Percentiles rank a stretch among this genome's conserved stretches.
Conservation (phyloP, 2,113 vertebrate species). For the Oryzias melastigma region DNA sequence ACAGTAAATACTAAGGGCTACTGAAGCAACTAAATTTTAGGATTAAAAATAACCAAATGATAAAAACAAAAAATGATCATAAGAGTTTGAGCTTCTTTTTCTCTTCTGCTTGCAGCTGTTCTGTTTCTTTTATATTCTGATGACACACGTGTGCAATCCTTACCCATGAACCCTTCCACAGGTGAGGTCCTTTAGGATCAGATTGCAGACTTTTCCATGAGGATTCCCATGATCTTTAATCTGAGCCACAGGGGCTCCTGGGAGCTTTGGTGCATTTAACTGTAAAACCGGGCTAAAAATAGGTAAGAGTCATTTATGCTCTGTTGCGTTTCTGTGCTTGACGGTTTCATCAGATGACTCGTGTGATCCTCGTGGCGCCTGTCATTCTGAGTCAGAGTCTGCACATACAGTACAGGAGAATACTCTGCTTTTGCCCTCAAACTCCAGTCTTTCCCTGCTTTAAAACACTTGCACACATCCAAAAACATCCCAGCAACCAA, state of each 20-base stretch:
- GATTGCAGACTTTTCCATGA: neutral
- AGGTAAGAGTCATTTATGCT: neutral
- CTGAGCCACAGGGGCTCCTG: neutral
- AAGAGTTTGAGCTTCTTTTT: too few relatives aligned
- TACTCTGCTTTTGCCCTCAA: neutral
- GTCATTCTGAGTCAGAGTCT: neutral
- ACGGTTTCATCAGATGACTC: slow-evolving; percentile 5
- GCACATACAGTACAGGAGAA: too few relatives aligned
- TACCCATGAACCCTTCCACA: neutral
- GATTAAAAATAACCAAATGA: too few relatives aligned
- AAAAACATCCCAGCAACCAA: neutral
- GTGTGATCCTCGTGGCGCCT: neutral
- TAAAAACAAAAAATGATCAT: too few relatives aligned
- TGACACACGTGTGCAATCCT: too few relatives aligned
- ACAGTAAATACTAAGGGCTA: too few relatives aligned
- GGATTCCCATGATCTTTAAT: neutral
- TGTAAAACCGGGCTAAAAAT: neutral
- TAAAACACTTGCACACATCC: neutral
- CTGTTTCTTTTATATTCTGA: too few relatives aligned
- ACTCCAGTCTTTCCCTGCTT: neutral
- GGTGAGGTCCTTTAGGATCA: neutral
- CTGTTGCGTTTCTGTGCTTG: neutral
- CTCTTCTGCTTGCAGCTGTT: too few relatives aligned
- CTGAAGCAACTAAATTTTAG: too few relatives aligned
- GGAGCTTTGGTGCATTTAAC: neutral